phyloP scores from a whole-genome alignment of 1,140 invertebrate genomes.

The Pemphigus obesinymphae region DNA sequence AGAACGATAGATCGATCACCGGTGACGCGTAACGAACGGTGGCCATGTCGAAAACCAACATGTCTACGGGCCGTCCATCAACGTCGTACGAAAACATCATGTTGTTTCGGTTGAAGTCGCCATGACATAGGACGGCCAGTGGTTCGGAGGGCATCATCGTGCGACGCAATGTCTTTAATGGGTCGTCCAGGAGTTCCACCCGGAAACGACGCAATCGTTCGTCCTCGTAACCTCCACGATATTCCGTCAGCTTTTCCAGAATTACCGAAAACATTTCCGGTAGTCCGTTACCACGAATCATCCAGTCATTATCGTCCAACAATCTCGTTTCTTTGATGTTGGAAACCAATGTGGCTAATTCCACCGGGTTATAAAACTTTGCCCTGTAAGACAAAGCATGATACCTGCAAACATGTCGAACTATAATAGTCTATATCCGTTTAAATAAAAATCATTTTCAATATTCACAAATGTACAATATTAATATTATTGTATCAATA shows the following conservation, averaged over 20 bases:
- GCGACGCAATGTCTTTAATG: neutral
- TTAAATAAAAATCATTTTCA: too few species aligned
- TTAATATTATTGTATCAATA: too few species aligned
- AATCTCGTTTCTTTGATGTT: neutral
- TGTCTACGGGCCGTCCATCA: slow-evolving; percentile 43
- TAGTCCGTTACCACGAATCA: neutral
- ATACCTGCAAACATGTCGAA: neutral
- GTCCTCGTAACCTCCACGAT: too few species aligned
- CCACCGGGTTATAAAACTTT: neutral
- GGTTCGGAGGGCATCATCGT: slow-evolving; percentile 44
- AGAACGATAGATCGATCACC: slow-evolving; percentile 51
- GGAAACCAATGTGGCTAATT: neutral
- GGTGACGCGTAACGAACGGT: slow-evolving; percentile 49
- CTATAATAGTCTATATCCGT: too few species aligned
- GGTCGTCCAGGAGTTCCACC: neutral
- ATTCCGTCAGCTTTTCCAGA: neutral
- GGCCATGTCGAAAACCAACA: slow-evolving; percentile 52
- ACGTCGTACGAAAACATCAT: slow-evolving; percentile 45
- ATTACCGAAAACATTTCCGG: neutral
- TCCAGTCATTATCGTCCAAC: neutral
- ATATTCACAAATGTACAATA: too few species aligned
- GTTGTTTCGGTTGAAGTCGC: slow-evolving; percentile 52
- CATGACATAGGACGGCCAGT: slow-evolving; percentile 51
- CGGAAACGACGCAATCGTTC: neutral
- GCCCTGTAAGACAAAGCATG: slow-evolving; percentile 3